Conservation (phyloP, 2,113 vertebrate genomes). For the Nycticryphes semicollaris region DNA sequence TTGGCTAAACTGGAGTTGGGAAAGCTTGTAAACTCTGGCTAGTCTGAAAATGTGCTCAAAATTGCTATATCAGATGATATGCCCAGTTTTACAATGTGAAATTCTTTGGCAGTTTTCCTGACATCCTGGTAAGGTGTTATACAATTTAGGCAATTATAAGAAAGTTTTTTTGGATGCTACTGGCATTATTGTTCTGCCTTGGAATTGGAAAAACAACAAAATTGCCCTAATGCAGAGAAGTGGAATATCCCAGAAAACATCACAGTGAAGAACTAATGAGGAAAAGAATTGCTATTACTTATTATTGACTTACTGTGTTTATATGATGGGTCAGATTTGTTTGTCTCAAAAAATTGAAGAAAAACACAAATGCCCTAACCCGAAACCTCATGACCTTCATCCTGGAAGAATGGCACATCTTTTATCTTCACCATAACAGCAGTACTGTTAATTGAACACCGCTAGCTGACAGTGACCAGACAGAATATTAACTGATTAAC, state of each 20-base stretch:
- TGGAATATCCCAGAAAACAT: not conserved
- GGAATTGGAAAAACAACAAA: not conserved
- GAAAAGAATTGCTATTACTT: constrained; percentile 5
- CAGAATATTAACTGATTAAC: not conserved
- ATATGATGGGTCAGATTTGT: not conserved
- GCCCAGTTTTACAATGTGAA: constrained; percentile 37
- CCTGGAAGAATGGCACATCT: not conserved
- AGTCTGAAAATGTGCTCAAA: constrained; percentile 43
- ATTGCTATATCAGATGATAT: constrained; percentile 55
- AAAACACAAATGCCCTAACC: not conserved
- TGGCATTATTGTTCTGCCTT: constrained; percentile 42
- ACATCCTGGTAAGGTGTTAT: constrained; percentile 50
- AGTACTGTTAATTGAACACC: not conserved
- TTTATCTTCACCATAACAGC: not conserved
- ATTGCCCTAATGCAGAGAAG: not conserved
- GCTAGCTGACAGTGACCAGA: not conserved
- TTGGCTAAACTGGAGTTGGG: constrained; percentile 37
- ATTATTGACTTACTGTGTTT: not conserved
- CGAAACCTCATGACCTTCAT: not conserved
- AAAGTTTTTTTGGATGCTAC: constrained; percentile 36
- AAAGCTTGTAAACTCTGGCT: constrained; percentile 53
- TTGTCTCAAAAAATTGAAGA: not conserved
- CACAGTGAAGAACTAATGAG: constrained; percentile 1
- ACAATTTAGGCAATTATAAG: constrained; percentile 49
- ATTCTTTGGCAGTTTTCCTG: constrained; percentile 29